Conservation (phyloP, 2,797 vertebrate genomes). For the Pangasius mekongensis region DNA sequence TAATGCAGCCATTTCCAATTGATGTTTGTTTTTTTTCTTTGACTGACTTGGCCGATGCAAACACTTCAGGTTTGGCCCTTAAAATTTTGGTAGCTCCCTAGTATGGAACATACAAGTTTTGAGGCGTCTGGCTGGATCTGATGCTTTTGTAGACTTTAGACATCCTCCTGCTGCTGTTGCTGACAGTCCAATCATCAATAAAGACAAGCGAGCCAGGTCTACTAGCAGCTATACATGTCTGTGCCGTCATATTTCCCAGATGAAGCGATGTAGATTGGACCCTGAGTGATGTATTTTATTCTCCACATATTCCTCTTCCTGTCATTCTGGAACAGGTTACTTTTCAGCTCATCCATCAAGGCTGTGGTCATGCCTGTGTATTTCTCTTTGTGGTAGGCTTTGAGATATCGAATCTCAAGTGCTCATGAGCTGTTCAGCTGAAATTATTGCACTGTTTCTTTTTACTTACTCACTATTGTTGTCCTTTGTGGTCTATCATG, state of each 20-base stretch:
- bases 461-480: background rate
- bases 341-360: background rate
- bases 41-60: background rate
- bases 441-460: background rate
- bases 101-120: background rate
- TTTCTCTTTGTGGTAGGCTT: background rate
- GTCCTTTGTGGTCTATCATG: background rate
- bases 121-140: background rate
- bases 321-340: background rate
- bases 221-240: conserved; percentile 11
- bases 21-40: background rate
- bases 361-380: background rate
- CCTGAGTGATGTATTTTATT: conserved; percentile 6
- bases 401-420: background rate
- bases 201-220: background rate
- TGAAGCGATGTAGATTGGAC: conserved; percentile 9
- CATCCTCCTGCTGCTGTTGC: background rate
- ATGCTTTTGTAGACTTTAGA: conserved; percentile 6
- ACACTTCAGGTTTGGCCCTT: background rate
- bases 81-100: background rate
- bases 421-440: background rate
- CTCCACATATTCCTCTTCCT: conserved; percentile 1
- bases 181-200: background rate
- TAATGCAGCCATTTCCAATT: background rate
- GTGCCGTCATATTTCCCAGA: background rate